Conservation (phyloP, 2,113 vertebrate species). For the Lophochroa leadbeateri region DNA sequence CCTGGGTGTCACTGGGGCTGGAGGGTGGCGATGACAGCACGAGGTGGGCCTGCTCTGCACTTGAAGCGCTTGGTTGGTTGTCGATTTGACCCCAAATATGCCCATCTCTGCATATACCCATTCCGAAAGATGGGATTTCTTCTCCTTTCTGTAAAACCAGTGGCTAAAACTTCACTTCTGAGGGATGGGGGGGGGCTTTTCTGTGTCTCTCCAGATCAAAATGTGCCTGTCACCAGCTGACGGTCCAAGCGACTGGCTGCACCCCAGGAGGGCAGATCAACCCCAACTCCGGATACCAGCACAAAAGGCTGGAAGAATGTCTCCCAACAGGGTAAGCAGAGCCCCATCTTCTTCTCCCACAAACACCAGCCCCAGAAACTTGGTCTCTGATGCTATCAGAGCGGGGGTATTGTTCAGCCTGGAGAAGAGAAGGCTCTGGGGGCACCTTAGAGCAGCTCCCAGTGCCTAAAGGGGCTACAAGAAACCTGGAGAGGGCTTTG, state of each 20-base stretch:
- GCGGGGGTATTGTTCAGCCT: not conserved
- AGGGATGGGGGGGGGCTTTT: fast-evolving
- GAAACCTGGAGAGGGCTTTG: not conserved
- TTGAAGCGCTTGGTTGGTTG: fast-evolving
- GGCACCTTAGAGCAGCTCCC: not conserved
- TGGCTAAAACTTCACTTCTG: not conserved
- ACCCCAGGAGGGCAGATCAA: conserved; percentile 92
- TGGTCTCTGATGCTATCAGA: fast-evolving
- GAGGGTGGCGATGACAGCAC: fast-evolving
- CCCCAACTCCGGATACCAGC: conserved; percentile 84
- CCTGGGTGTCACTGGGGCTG: not conserved
- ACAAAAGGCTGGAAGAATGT: conserved; percentile 95
- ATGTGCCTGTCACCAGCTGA: conserved; percentile 95
- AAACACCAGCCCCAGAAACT: not conserved
- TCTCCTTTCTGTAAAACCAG: fast-evolving
- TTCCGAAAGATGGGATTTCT: fast-evolving
- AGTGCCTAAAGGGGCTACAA: not conserved
- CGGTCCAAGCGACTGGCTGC: conserved; percentile 91
- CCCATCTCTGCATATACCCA: fast-evolving
- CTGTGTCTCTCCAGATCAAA: conserved; percentile 78
- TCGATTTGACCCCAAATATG: not conserved
- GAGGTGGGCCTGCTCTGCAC: fast-evolving
- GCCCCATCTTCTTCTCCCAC: too few species aligned
- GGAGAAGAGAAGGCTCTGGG: not conserved
- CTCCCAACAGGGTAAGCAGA: conserved; percentile 90